Evolutionary conservation across 2,888 invertebrate species (phyloP), one percentile per base, ranked within the genome.

Genomic region (Caenorhabditis sp.): DNA sequence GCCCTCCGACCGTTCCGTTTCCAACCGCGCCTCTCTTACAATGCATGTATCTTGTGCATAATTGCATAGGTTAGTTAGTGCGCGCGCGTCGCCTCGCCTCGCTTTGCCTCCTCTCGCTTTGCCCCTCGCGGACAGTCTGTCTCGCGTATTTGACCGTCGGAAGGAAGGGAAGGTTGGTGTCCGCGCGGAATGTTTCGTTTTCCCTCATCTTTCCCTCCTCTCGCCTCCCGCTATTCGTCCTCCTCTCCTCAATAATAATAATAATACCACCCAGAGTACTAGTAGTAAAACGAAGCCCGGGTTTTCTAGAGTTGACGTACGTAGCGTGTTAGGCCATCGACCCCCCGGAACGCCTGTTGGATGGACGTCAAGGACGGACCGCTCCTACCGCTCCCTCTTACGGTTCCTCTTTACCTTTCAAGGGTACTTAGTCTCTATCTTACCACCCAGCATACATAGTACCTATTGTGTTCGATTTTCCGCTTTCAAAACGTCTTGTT

Each of bases 41-140:
- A 67, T 71, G 61, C 70, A 74, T 72, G 71, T 80, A 79, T 68
- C 78, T 72, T 72, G 70, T 81, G 76, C 80, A 80, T 80, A 80
- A 80, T 80, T 80, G 72, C 72, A 80, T 68, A 68, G 67, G 72
- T 67, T 72, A 72, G 80, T 80, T 80, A 72, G 72, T 69, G 61
- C 44, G 64, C 56, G 51, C n/a, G n/a, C n/a, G n/a, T n/a, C n/a
- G n/a, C n/a, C n/a, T n/a, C n/a, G n/a, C n/a, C n/a, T n/a, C n/a
- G n/a, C n/a, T n/a, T n/a, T n/a, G n/a, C n/a, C n/a, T n/a, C n/a
- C n/a, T n/a, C n/a, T n/a, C n/a, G n/a, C 62, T 37, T 28, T 37
- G 8, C 60, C 50, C 32, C 47, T 18, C 18, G 24, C 37, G 22
- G 58, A 69, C 58, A 62, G 60, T 51, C 20, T 44, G 70, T 74